phyloP scores from a whole-genome alignment of 1,140 invertebrate genomes.

The Paraescarpia echinospica region DNA sequence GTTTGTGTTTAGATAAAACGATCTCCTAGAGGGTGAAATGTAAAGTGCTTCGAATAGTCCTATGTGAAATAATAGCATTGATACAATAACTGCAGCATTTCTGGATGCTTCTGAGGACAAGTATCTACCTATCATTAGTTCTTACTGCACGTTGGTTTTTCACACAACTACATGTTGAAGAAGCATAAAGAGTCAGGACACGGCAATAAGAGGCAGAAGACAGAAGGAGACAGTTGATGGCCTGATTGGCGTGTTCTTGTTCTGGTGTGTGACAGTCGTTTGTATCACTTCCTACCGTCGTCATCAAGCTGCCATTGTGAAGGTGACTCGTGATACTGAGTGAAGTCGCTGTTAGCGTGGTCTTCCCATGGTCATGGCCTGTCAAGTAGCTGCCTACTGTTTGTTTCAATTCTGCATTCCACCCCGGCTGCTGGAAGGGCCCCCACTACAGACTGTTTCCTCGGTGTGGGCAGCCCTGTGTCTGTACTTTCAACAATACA shows the following conservation, averaged over 20 bases:
- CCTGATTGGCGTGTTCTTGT: not conserved
- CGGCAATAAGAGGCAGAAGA: not conserved
- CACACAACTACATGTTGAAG: not conserved
- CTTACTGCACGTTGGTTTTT: not conserved
- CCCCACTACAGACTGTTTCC: not conserved
- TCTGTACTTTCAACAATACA: no score
- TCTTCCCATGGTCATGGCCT: not conserved
- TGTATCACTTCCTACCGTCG: not conserved
- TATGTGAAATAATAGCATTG: no score
- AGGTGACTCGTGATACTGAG: not conserved
- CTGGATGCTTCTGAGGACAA: no score
- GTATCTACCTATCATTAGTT: no score
- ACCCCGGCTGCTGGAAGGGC: not conserved
- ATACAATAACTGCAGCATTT: no score
- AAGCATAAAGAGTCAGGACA: not conserved
- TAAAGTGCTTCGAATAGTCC: no score
- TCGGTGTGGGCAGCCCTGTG: not conserved
- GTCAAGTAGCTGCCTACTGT: not conserved
- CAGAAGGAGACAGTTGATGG: not conserved
- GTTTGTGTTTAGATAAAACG: no score
- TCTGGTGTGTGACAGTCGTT: not conserved
- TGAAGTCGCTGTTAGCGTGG: not conserved
- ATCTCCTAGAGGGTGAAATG: no score
- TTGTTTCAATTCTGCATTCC: not conserved
- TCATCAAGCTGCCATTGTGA: no score